These are phyloP conservation scores for Parasteatoda tepidariorum DNA, from an alignment of 1,140 invertebrate species.

Conservation along the genomic window DNA sequence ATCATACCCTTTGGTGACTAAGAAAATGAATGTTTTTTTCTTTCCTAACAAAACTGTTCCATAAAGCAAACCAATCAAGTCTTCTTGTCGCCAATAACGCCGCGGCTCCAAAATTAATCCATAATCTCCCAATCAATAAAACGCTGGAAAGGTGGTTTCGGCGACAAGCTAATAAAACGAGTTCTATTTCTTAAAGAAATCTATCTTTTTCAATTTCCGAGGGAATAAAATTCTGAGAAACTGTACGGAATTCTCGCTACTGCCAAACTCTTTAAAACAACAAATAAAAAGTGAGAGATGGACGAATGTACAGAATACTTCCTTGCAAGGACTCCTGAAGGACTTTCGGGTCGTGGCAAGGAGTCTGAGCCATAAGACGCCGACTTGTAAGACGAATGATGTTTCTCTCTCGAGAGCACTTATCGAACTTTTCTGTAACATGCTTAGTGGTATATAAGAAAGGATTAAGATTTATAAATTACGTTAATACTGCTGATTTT, in stretches of 20 bases:
- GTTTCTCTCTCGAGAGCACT: not conserved
- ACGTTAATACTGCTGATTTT: not conserved
- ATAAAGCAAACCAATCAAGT: not conserved
- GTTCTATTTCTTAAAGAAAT: not conserved
- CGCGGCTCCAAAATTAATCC: not conserved
- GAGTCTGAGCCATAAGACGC: slow-evolving; percentile 23
- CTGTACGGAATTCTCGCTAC: not conserved
- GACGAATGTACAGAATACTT: not conserved
- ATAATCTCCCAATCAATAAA: not conserved
- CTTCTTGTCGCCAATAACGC: not conserved
- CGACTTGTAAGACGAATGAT: slow-evolving; percentile 4
- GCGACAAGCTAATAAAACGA: not conserved
- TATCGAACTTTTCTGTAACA: not conserved
- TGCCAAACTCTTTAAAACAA: not conserved
- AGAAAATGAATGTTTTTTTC: not conserved
- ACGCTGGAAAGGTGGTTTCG: not conserved
- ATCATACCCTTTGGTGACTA: no score
- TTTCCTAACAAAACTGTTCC: not conserved
- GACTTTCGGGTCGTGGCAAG: slow-evolving; percentile 19
- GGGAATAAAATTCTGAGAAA: not conserved
- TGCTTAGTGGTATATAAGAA: not conserved
- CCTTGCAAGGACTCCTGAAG: slow-evolving; percentile 37
- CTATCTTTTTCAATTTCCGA: not conserved
- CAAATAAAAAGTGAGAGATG: slow-evolving; percentile 1
- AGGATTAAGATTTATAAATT: not conserved